phyloP scores from a whole-genome alignment of 2,113 vertebrate species.

The Catharus minimus region DNA sequence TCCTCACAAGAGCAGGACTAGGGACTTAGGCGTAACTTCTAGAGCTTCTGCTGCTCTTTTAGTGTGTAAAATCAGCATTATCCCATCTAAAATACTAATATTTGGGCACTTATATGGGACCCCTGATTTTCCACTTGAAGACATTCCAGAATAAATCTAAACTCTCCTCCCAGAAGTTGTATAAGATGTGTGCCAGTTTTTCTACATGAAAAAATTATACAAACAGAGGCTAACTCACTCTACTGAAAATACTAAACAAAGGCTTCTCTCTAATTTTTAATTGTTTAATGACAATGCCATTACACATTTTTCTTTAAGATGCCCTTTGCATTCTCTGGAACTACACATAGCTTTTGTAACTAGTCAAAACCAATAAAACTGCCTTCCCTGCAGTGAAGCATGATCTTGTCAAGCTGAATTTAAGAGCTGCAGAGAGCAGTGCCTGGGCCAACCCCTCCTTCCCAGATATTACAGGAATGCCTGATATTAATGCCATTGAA shows the following conservation, averaged over 20 bases:
- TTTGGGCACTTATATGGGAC: background rate
- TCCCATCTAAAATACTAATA: background rate
- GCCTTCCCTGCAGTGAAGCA: background rate
- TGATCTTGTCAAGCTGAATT: background rate
- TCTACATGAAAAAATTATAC: background rate
- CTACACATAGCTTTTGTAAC: background rate
- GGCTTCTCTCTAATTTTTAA: background rate
- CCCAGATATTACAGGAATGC: too few relatives aligned
- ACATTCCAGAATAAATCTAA: background rate
- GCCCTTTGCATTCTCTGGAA: background rate
- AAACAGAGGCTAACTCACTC: background rate
- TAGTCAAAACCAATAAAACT: background rate
- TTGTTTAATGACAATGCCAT: background rate
- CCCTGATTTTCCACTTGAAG: background rate
- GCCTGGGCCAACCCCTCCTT: background rate
- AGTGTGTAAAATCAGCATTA: background rate
- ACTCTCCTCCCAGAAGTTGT: background rate
- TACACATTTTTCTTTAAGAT: background rate
- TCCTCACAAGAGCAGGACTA: background rate
- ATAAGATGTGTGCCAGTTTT: fast-evolving
- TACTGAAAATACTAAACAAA: background rate
- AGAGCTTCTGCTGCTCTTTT: background rate
- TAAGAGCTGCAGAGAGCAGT: background rate
- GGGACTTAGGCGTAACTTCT: fast-evolving
- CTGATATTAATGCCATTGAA: background rate